phyloP scores from a whole-genome alignment of 2,113 vertebrate genomes.

The Ginglymostoma cirratum region DNA sequence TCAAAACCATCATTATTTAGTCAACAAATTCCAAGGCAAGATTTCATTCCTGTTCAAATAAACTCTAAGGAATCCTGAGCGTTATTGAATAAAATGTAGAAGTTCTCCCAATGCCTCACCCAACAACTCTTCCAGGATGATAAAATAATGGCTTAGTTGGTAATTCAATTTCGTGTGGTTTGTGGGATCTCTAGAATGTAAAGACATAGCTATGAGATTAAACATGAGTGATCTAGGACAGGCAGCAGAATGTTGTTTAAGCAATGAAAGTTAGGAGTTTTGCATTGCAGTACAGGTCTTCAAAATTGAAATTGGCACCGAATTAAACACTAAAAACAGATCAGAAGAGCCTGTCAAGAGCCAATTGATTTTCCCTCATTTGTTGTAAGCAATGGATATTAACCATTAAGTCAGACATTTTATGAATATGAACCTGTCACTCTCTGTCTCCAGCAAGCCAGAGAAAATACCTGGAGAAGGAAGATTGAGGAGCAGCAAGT shows the following conservation, averaged over 20 bases:
- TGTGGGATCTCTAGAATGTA: background rate
- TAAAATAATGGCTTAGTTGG: background rate
- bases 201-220: background rate
- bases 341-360: no score
- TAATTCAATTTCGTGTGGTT: no score
- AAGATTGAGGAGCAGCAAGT: no score
- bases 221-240: background rate
- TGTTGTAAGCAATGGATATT: no score
- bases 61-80: background rate
- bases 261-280: background rate
- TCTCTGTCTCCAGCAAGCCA: no score
- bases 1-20: no score
- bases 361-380: no score
- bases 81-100: background rate
- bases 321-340: background rate
- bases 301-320: background rate
- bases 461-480: no score
- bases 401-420: no score
- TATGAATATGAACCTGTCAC: no score
- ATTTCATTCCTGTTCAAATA: background rate
- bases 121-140: background rate
- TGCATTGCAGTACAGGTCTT: background rate
- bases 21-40: background rate
- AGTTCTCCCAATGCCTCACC: background rate
- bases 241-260: background rate